These are phyloP conservation scores for Perca flavescens DNA, from an alignment of 2,113 vertebrate genomes.

Conservation along the genomic window DNA sequence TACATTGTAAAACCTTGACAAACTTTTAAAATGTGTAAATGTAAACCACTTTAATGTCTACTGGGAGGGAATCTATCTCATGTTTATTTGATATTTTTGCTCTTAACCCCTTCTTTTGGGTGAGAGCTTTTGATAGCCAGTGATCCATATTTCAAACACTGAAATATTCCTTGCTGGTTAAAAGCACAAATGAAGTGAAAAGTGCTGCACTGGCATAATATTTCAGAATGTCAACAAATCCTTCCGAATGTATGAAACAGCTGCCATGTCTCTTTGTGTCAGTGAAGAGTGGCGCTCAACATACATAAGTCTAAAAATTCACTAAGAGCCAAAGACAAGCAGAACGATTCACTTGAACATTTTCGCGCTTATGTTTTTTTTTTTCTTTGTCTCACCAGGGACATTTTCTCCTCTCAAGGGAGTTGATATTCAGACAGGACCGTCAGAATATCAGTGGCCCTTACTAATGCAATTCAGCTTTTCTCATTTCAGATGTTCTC, in stretches of 20 bases:
- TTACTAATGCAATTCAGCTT: slow-evolving; percentile 67
- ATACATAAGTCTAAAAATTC: slow-evolving; percentile 50
- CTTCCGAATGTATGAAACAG: slow-evolving; percentile 54
- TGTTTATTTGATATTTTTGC: slow-evolving; percentile 70
- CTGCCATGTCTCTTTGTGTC: slow-evolving; percentile 53
- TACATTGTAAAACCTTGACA: slow-evolving; percentile 35
- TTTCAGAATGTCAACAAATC: slow-evolving; percentile 70
- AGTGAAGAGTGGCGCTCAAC: slow-evolving; percentile 57
- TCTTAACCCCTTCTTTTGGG: slow-evolving; percentile 51
- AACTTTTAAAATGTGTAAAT: slow-evolving; percentile 62
- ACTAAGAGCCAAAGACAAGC: slow-evolving; percentile 47
- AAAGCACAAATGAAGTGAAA: slow-evolving; percentile 63
- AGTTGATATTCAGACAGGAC: slow-evolving; percentile 58
- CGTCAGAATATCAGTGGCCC: slow-evolving; percentile 66
- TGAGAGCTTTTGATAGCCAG: slow-evolving; percentile 60
- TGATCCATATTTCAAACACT: slow-evolving; percentile 62
- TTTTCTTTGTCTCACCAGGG: slow-evolving; percentile 27
- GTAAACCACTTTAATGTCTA: slow-evolving; percentile 45
- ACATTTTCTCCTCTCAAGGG: slow-evolving; percentile 34
- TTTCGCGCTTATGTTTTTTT: slow-evolving; percentile 45
- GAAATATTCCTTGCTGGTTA: slow-evolving; percentile 58
- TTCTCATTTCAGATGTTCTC: slow-evolving; percentile 54
- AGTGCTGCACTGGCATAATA: slow-evolving; percentile 65
- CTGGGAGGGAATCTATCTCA: slow-evolving; percentile 56
- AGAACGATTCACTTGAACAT: slow-evolving; percentile 63